Conservation (phyloP, 2,797 vertebrate species). For the Centropyge bicolor region DNA sequence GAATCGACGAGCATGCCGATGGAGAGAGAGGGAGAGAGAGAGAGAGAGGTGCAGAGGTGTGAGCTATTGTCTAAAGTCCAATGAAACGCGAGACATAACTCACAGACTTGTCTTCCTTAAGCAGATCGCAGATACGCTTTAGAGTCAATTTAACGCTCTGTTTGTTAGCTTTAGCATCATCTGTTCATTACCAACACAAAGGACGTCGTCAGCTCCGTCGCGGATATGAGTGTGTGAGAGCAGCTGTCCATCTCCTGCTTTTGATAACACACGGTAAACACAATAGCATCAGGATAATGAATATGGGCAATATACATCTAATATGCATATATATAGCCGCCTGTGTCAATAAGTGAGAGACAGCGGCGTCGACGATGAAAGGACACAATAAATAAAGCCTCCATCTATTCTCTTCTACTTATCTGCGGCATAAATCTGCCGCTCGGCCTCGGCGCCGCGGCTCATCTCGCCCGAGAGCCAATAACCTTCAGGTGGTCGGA, state of each 20-base stretch:
- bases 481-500: conserved; percentile 68
- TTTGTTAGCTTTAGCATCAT: conserved; percentile 72
- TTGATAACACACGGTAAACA: conserved; percentile 71
- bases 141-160: conserved; percentile 69
- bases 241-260: conserved; percentile 59
- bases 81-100: conserved; percentile 53
- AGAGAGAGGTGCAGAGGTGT: conserved; percentile 4
- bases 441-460: conserved; percentile 23
- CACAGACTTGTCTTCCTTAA: conserved; percentile 61
- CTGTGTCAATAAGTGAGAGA: conserved; percentile 59
- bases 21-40: neutral
- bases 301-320: conserved; percentile 60
- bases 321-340: conserved; percentile 70
- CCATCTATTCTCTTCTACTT: conserved; percentile 55
- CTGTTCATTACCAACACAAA: conserved; percentile 72
- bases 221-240: conserved; percentile 49
- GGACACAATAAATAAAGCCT: conserved; percentile 57
- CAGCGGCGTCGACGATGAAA: conserved; percentile 38
- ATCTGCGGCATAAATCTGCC: conserved; percentile 62
- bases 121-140: conserved; percentile 62
- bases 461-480: conserved; percentile 60
- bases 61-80: conserved; percentile 33
- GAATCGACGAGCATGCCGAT: neutral
- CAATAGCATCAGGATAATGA: conserved; percentile 69
- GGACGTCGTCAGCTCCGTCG: conserved; percentile 49